phyloP scores from a whole-genome alignment of 2,888 invertebrate species.

The Tachina grossa region DNA sequence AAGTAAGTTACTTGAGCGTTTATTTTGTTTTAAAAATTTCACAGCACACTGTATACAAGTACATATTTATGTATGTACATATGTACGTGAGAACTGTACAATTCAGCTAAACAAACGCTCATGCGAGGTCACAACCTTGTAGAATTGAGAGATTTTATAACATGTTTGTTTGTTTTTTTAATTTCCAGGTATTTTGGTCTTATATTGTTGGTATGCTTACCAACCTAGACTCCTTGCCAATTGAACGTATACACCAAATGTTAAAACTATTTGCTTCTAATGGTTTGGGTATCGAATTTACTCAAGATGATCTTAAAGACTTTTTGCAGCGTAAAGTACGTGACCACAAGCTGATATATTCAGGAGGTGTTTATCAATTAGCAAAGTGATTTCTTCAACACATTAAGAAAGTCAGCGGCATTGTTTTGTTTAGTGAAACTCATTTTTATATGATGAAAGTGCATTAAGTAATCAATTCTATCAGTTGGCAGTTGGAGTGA shows the following conservation, averaged over 20 bases:
- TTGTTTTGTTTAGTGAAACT: conserved; percentile 23
- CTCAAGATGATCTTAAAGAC: conserved; percentile 92
- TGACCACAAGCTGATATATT: conserved; percentile 92
- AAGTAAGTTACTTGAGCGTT: conserved; percentile 83
- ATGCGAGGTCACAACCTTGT: background rate
- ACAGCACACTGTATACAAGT: no score
- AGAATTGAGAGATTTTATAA: background rate
- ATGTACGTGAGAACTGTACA: no score
- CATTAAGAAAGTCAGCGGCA: conserved; percentile 20
- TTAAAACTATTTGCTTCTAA: conserved; percentile 97
- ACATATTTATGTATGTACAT: no score
- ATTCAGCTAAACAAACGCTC: no score
- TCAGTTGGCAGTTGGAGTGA: conserved; percentile 46
- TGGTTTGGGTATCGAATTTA: conserved; percentile 94
- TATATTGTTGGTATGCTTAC: conserved; percentile 98
- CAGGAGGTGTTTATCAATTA: conserved; percentile 93
- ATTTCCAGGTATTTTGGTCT: conserved; percentile 90
- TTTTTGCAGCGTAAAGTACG: conserved; percentile 96
- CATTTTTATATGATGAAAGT: conserved; percentile 31
- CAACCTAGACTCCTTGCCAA: conserved; percentile 94
- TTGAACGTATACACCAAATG: conserved; percentile 98
- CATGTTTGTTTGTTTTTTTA: background rate
- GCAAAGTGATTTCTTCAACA: conserved; percentile 85
- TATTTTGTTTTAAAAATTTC: no score
- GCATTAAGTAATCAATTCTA: conserved; percentile 56